Evolutionary conservation across 2,113 vertebrate genomes (phyloP).

Genomic region (Promerops cafer): DNA sequence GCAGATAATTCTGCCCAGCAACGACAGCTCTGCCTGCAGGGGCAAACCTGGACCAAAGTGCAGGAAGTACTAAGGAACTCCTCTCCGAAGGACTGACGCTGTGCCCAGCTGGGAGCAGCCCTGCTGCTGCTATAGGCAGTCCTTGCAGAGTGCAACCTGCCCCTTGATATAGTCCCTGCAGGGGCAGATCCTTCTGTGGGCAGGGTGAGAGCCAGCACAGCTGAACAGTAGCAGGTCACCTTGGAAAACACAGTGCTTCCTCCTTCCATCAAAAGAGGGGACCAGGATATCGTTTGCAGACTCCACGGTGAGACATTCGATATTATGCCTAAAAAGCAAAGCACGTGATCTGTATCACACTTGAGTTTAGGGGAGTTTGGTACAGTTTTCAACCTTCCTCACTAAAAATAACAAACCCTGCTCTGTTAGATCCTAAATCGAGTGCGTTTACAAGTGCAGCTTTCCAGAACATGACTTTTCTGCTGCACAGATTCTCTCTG

Average conservation of each 20-base stretch:
- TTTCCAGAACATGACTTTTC: not conserved
- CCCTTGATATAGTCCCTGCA: conserved; percentile 99
- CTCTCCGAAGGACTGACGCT: conserved; percentile 4
- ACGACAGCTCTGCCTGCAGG: conserved; percentile 26
- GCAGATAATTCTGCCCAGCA: conserved; percentile 35
- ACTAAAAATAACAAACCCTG: not conserved
- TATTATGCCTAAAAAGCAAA: conserved; percentile 77
- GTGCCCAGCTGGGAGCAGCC: not conserved
- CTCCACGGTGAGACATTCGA: conserved; percentile 88
- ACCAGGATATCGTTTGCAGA: conserved; percentile 86
- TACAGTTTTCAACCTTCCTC: not conserved
- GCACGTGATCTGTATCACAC: not conserved
- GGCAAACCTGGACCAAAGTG: conserved; percentile 43
- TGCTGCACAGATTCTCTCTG: not conserved
- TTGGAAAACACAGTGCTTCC: conserved; percentile 91
- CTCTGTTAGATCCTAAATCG: not conserved
- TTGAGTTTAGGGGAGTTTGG: not conserved
- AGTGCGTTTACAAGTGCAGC: not conserved
- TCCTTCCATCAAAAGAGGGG: conserved; percentile 83
- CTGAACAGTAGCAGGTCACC: conserved; percentile 95
- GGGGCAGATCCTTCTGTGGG: conserved; percentile 87
- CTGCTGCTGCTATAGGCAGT: conserved; percentile 86
- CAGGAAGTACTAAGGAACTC: conserved; percentile 50
- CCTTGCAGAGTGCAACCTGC: conserved; percentile 94
- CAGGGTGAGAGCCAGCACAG: conserved; percentile 88